Conservation (phyloP, 2,797 vertebrate genomes). For the Lepilemur septentrionalis region DNA sequence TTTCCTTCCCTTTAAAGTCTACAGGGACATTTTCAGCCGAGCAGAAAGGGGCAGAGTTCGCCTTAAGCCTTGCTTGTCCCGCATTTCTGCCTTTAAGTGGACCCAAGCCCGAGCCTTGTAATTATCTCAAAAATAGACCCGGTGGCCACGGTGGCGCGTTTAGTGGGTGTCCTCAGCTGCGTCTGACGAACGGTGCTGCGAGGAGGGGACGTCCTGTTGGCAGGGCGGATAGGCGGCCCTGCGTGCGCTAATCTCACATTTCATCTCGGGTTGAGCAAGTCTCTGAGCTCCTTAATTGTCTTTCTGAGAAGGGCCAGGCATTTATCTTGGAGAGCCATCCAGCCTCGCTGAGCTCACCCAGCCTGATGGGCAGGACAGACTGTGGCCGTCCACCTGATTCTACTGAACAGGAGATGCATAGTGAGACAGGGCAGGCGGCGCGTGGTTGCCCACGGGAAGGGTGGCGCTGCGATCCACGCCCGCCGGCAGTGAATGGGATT, state of each 20-base stretch:
- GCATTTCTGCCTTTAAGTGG: conserved; percentile 65
- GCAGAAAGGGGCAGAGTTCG: conserved; percentile 4
- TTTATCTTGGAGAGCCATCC: conserved; percentile 58
- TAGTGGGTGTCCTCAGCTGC: conserved; percentile 18
- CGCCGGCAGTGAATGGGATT: fast-evolving
- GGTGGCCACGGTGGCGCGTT: not conserved
- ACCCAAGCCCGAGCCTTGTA: not conserved
- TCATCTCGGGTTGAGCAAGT: conserved; percentile 52
- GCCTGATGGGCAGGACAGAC: not conserved
- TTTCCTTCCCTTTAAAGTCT: conserved; percentile 49
- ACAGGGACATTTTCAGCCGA: conserved; percentile 29
- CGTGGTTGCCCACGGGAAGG: not conserved
- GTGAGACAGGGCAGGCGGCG: not conserved
- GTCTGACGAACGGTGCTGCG: not conserved
- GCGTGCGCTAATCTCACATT: conserved; percentile 43
- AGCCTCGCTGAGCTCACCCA: not conserved
- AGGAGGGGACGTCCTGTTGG: not conserved
- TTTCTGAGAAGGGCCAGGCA: conserved; percentile 39
- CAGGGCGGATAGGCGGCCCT: not conserved
- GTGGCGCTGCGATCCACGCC: not conserved
- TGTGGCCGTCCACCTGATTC: not conserved
- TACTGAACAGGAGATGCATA: not conserved
- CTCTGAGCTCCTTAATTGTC: conserved; percentile 68
- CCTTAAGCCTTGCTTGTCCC: conserved; percentile 38
- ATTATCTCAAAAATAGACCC: conserved; percentile 69